Conservation (phyloP, 2,888 invertebrate species). For the Exocentrus adspersus region DNA sequence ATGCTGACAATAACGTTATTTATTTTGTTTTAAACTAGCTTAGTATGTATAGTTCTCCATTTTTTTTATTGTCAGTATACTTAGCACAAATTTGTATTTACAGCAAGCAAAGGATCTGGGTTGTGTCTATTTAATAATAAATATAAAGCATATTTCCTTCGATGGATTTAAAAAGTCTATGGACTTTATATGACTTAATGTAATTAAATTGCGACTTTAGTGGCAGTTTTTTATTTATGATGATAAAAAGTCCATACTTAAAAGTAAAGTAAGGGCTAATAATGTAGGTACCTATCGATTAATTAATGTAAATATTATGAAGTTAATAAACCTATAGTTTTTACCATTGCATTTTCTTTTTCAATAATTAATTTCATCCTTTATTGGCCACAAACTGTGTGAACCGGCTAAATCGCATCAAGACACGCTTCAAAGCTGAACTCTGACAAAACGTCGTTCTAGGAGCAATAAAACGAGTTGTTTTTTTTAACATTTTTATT, state of each 20-base stretch:
- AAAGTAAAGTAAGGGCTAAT: slow-evolving; percentile 23
- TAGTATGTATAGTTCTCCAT: slow-evolving; percentile 2
- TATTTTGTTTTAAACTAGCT: slow-evolving; percentile 49
- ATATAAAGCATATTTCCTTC: slow-evolving; percentile 17
- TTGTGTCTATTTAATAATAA: slow-evolving; percentile 25
- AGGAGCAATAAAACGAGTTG: neutral
- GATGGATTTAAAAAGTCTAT: slow-evolving; percentile 14
- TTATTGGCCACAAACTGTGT: no score
- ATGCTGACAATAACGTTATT: slow-evolving; percentile 34
- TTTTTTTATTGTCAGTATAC: slow-evolving; percentile 8
- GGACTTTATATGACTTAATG: slow-evolving; percentile 18
- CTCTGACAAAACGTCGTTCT: no score
- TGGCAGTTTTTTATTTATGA: slow-evolving; percentile 37
- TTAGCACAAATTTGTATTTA: slow-evolving; percentile 17
- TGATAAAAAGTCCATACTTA: slow-evolving; percentile 37
- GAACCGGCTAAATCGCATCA: no score
- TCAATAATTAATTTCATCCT: no score
- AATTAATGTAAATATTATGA: slow-evolving; percentile 36
- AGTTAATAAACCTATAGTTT: slow-evolving; percentile 42
- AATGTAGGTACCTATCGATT: slow-evolving; percentile 34
- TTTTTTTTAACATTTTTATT: slow-evolving; percentile 7
- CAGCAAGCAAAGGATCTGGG: slow-evolving; percentile 13
- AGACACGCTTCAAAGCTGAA: no score
- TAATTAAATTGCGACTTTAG: slow-evolving; percentile 26
- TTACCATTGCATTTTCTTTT: slow-evolving; percentile 25